Evolutionary conservation across 2,888 invertebrate species (phyloP).

Genomic region (Athalia circularis): DNA sequence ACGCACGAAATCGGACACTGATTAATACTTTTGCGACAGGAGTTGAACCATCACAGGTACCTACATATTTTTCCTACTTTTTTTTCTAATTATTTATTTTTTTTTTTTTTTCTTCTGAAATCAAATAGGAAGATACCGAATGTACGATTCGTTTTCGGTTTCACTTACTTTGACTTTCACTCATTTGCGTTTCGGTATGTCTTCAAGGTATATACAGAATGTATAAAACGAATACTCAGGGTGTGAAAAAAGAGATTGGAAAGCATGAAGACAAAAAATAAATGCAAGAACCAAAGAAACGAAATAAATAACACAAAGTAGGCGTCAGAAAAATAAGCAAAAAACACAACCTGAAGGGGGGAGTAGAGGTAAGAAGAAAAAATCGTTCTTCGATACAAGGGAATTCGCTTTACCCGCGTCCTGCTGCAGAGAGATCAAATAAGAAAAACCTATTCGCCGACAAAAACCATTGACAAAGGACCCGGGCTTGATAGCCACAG

Average conservation of each 20-base stretch:
- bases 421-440: constrained; percentile 18
- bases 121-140: too few relatives aligned
- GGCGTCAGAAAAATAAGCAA: background rate
- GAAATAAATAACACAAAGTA: too few relatives aligned
- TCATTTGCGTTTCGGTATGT: too few relatives aligned
- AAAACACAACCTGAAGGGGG: background rate
- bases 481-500: constrained; percentile 32
- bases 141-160: too few relatives aligned
- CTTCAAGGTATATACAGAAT: too few relatives aligned
- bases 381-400: constrained; percentile 19
- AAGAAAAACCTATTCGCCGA: constrained; percentile 28
- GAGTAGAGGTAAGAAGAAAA: background rate
- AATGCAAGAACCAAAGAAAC: background rate
- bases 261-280: background rate
- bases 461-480: constrained; percentile 39
- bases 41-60: too few relatives aligned
- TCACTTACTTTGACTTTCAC: too few relatives aligned
- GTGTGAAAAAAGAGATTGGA: background rate
- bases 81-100: too few relatives aligned
- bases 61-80: too few relatives aligned
- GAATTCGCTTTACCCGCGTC: constrained; percentile 20
- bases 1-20: constrained; percentile 1
- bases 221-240: too few relatives aligned
- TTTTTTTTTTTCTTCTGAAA: background rate
- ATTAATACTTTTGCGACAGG: background rate